These are phyloP conservation scores for Prionailurus bengalensis DNA, from an alignment of 2,113 vertebrate genomes.

Conservation along the genomic window DNA sequence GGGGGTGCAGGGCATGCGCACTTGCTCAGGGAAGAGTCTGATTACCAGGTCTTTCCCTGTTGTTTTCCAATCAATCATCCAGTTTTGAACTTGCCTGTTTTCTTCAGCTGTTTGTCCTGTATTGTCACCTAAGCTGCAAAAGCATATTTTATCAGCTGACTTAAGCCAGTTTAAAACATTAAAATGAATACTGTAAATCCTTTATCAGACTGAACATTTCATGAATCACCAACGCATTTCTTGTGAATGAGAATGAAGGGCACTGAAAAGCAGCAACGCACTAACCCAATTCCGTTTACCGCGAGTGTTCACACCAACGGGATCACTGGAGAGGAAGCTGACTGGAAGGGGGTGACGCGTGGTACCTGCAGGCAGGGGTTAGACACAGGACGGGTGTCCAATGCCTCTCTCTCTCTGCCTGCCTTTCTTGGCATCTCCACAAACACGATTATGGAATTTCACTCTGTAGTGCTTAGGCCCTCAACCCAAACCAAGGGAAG, in stretches of 20 bases:
- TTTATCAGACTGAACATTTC: conserved; percentile 61
- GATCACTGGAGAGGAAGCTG: neutral
- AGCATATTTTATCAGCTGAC: neutral
- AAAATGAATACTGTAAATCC: conserved; percentile 60
- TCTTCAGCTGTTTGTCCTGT: neutral
- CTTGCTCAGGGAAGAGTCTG: neutral
- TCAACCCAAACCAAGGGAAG: neutral
- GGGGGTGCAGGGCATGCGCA: neutral
- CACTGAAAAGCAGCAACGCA: conserved; percentile 58
- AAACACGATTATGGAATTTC: neutral
- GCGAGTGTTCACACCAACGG: neutral
- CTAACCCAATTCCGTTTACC: conserved; percentile 29
- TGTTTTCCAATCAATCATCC: neutral
- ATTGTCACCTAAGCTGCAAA: neutral
- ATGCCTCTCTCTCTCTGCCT: neutral
- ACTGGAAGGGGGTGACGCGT: neutral
- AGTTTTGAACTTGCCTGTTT: neutral
- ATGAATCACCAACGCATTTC: conserved; percentile 76
- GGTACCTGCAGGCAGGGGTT: neutral
- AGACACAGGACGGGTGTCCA: neutral
- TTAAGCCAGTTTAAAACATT: conserved; percentile 50
- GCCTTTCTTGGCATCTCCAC: neutral
- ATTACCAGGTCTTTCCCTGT: neutral
- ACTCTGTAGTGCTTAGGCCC: too few relatives aligned
- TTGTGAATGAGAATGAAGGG: conserved; percentile 67